Evolutionary conservation across 1,140 invertebrate species (phyloP), one percentile per base, ranked within the genome.

Genomic region (Liolophura sinensis): DNA sequence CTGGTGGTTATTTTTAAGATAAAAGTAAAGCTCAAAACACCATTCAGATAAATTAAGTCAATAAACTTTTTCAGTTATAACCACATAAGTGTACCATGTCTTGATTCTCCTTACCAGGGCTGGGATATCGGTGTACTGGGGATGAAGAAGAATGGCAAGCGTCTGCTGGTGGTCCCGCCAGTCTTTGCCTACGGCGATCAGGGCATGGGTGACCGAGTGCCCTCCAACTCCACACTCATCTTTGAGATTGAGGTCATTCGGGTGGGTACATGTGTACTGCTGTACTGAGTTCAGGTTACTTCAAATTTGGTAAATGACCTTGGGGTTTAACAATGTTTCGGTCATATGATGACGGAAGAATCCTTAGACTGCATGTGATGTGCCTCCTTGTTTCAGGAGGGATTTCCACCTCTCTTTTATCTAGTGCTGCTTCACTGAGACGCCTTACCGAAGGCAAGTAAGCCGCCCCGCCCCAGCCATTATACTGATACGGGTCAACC

Each of bases 91-190:
- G 51, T 54, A 12, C 12, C n/a, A 51, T 40, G 31, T 5, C 31
- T 40, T 40, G 31, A 54, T 20, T 24, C n/a, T 54, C 51, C n/a
- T 7, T 54, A 77, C 22, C 65, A 85, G 83, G 84, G 81, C 18
- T 83, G 80, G 78, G 82, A 84, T 61, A 73, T 73, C 31, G 84
- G 83, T 14, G 71, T 85, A 27, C 47, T 84, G 20, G 83, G 83
- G 40, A 80, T 81, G 77, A 81, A 83, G 65, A 85, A 84, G 69
- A 76, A 76, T 56, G 71, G 75, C 4, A 79, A 77, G 54, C 75
- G 84, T 12, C 55, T 85, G n/a, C 60, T 85, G 18, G 75, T 85
- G n/a, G 74, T 85, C 18, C 83, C 84, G 9, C 79, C 85, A n/a
- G 55, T 20, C 55, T 60, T 85, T 31, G 84, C 72, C 0, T 85